Base-by-base conservation (phyloP, 2,113 vertebrate genomes). In the Heteronetta atricapilla region DNA sequence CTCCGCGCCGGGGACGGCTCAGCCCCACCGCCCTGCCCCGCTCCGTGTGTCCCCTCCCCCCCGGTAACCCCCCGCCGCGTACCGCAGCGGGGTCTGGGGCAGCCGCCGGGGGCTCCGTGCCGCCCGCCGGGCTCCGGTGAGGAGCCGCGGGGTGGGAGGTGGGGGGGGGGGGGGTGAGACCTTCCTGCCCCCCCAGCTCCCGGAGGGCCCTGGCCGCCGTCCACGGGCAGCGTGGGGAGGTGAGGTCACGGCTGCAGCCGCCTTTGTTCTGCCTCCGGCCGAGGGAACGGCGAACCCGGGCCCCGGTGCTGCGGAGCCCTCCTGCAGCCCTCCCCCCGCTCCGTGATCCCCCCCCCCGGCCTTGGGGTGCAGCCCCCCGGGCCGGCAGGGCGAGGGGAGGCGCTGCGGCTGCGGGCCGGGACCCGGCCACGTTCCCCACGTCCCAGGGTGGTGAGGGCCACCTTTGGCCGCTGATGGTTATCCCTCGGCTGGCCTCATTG, bases 181-280 rank as follows among this genome's bases (percentile, higher is more conserved):
- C 26, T 63, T 38, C 60, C 36, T 63, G 60, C 38, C 36, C 36
- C 60, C 52, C 44, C 42, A 31, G 46, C 86, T 13, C 44, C 74
- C 23, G 9, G 34, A 28, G 60, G 38, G 60, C 60, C 36, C 26
- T 40, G 60, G 60, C 36, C 26, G 11, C 17, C 25, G 36, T 16
- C 60, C 60, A 40, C 36, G 33, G n/a, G 33, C 9, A 46, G 40
- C 40, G 31, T n/a, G 40, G 40, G 31, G 50, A 48, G 67, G n/a
- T 52, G 67, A 70, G 50, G 46, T 26, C 46, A 26, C 4, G 5
- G 67, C 62, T 18, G 67, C 33, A 26, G 33, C 25, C 46, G 16
- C 85, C 91, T 93, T 94, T 94, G 91, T 96, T 90, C 77, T 60
- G 85, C 36, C 46, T 22, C 46, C 22, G 40, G 33, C n/a, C 55